These are phyloP conservation scores for Chlorodrepanis virens DNA, from an alignment of 2,113 vertebrate genomes.

Conservation along the genomic window DNA sequence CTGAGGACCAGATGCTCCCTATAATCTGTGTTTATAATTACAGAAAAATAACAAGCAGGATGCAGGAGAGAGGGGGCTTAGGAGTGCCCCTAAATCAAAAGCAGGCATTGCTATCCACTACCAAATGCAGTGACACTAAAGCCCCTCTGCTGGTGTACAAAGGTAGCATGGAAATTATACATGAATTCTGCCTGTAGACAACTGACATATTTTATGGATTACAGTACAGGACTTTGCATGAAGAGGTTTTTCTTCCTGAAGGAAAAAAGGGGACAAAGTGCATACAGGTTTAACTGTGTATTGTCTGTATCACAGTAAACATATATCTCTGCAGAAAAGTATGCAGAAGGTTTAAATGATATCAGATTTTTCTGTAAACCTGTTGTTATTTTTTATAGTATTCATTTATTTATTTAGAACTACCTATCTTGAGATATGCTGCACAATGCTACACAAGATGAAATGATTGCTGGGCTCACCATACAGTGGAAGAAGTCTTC, in stretches of 20 bases:
- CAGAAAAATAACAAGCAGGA: not conserved
- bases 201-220: not conserved
- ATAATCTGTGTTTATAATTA: not conserved
- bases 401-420: not conserved
- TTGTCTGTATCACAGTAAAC: not conserved
- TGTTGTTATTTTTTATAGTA: not conserved
- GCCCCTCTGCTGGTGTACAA: not conserved
- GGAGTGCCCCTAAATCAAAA: not conserved
- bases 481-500: not conserved
- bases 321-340: not conserved
- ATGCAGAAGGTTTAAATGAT: not conserved
- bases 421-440: not conserved
- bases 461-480: not conserved
- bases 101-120: not conserved
- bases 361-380: not conserved
- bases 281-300: not conserved
- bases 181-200: not conserved
- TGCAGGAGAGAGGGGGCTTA: not conserved
- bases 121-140: not conserved
- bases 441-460: not conserved
- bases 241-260: not conserved
- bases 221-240: not conserved
- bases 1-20: not conserved
- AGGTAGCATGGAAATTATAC: not conserved
- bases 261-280: not conserved